phyloP scores from a whole-genome alignment of 2,888 invertebrate species.

The Acanthopleura granulata region DNA sequence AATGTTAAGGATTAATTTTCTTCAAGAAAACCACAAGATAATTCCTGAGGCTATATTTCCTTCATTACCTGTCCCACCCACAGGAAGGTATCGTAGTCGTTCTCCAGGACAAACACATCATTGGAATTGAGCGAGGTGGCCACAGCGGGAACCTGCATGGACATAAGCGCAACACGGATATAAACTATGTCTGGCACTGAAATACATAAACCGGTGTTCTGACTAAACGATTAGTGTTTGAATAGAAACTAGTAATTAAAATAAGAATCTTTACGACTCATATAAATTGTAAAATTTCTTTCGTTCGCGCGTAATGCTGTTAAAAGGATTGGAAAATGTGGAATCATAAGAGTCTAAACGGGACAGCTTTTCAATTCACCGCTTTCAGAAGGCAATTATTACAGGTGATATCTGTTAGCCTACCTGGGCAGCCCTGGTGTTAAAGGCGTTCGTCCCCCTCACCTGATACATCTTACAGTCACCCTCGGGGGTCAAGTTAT shows the following conservation, averaged over 20 bases:
- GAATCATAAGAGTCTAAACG: no score
- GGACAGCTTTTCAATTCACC: neutral
- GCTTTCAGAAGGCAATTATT: no score
- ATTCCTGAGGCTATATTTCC: conserved; percentile 42
- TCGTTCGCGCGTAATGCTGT: no score
- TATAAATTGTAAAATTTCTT: no score
- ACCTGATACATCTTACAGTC: conserved; percentile 80
- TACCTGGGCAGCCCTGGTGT: conserved; percentile 81
- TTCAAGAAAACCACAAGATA: neutral
- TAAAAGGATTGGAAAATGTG: no score
- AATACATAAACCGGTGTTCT: no score
- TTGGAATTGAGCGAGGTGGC: conserved; percentile 80
- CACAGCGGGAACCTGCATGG: conserved; percentile 24
- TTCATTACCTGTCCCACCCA: conserved; percentile 84
- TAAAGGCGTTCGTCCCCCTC: conserved; percentile 80
- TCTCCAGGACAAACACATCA: conserved; percentile 85
- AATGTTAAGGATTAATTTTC: no score
- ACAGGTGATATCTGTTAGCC: conserved; percentile 54
- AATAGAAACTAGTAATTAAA: no score
- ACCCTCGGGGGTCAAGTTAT: conserved; percentile 31
- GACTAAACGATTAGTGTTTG: no score
- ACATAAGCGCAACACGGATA: no score
- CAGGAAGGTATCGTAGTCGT: conserved; percentile 75
- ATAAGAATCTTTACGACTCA: no score
- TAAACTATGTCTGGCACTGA: no score